Base-by-base conservation (phyloP, 2,888 invertebrate genomes). In the Chymomyza caudatula region DNA sequence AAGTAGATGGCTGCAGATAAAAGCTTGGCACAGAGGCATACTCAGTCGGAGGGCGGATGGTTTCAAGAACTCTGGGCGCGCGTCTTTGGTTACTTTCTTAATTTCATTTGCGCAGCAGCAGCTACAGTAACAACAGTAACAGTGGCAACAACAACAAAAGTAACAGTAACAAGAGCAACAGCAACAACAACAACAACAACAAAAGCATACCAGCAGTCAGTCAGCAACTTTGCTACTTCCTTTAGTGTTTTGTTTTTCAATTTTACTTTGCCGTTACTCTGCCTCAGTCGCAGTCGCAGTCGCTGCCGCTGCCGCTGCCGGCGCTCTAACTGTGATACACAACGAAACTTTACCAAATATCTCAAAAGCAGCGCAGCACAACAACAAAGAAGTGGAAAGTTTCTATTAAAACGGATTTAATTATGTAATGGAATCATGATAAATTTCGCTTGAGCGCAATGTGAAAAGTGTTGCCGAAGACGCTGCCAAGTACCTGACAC, bases 351-450 rank as follows among this genome's bases (percentile, higher is more conserved):
- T 85, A 71, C 80, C 80, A 77, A 85, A 85, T 77, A 79, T 75
- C 85, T 83, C 82, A 78, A 78, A 67, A 82, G 78, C 76, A 68
- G 56, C 6, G 51, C 23, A 71, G 15, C 58, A 55, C 71, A 73
- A 59, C 55, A 71, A 73, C 65, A 78, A 73, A 82, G 85, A 83
- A 74, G 80, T 66, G 79, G 75, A 80, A 80, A 80, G 80, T 84
- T 82, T 79, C 83, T 83, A 86, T 87, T 82, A 82, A 86, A 88
- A 88, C 77, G 87, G 87, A 87, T 88, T 88, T 87, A 87, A 87
- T 87, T 87, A 87, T 86, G 87, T 88, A 88, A 87, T 87, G 87
- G 87, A 83, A 87, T 86, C 86, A 82, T 87, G 87, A 85, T 87
- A 84, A 85, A 87, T 87, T 84, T 84, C 80, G 78, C 57, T 42